Base-by-base conservation (phyloP, 2,113 vertebrate species). In the Equus quagga region DNA sequence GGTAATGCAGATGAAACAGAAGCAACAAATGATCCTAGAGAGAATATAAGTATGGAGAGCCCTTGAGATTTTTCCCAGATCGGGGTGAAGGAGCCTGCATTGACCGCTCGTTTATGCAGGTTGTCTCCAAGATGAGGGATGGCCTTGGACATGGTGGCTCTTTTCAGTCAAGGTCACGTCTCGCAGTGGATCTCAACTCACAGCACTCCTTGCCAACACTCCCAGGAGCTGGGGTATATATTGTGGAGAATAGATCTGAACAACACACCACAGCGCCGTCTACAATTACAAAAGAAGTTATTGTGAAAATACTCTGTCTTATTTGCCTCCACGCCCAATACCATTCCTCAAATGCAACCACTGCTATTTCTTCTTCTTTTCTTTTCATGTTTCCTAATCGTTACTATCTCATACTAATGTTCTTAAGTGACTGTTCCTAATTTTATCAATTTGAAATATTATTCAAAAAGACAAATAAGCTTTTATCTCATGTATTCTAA, bases 321-420 rank as follows among this genome's bases (percentile, higher is more conserved):
- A 13, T 54, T 89, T 60, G 46, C 36, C 33, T 49, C 21, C 26
- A 54, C 6, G 17, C 10, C 46, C 12, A 33, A 31, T 72, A 72
- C 56, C 24, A 91, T 76, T 65, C 31, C 31, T 8, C 17, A 86
- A 91, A 67, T 69, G 41, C 41, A 95, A 44, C 21, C 23, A 72
- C 33, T 62, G 58, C 46, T 51, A 14, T 82, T n/a, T 82, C 33
- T 5, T 65, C 12, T 92, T 36, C 12, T 44, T 44, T 44, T 54
- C 21, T 80, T n/a, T 93, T 49, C 91, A 98, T 91, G 7, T 81
- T 90, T 75, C 36, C 41, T 28, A 19, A 23, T 56, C 36, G 49
- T 51, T 92, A 73, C 7, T 49, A 80, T 67, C 18, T 76, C 26
- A 14, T 67, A 65, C 13, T 67, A 69, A 58, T 49, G 14, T 91